Evolutionary conservation across 2,113 vertebrate species (phyloP).

Genomic region (Tiliqua scincoides): DNA sequence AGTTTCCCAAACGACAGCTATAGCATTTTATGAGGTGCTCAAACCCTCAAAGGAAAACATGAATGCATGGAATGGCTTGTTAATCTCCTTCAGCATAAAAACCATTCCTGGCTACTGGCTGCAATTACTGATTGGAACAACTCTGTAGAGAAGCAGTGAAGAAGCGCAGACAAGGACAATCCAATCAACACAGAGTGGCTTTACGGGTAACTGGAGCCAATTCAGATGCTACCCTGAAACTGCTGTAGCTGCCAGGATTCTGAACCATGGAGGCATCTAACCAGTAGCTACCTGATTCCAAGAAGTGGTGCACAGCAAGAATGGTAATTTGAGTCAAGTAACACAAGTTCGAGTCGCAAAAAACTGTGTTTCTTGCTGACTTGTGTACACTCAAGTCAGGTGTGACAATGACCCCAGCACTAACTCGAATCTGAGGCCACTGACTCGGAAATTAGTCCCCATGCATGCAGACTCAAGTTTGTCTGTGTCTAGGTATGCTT

Average conservation of each 20-base stretch:
- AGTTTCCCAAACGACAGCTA: not conserved
- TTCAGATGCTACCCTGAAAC: not conserved
- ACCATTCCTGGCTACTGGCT: not conserved
- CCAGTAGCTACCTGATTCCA: too few relatives aligned
- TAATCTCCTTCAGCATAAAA: not conserved
- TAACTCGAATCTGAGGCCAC: too few relatives aligned
- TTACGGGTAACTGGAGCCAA: not conserved
- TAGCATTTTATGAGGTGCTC: not conserved
- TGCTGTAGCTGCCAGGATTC: not conserved
- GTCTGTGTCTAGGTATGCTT: too few relatives aligned
- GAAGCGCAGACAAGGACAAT: not conserved
- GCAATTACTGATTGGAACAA: not conserved
- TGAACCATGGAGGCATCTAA: not conserved
- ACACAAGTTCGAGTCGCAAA: too few relatives aligned
- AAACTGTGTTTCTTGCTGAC: too few relatives aligned
- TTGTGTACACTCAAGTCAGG: too few relatives aligned
- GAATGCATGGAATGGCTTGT: not conserved
- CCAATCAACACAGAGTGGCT: not conserved
- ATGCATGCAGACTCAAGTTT: too few relatives aligned
- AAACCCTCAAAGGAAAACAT: not conserved
- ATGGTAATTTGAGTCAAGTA: too few relatives aligned
- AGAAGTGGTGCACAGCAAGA: too few relatives aligned
- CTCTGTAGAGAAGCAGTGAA: not conserved
- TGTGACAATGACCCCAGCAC: too few relatives aligned
- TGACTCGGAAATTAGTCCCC: too few relatives aligned